Percentiles rank a stretch among this genome's conserved stretches.
These are phyloP conservation scores for Steatocranus sp. DNA, from an alignment of 2,797 vertebrate genomes.

Conservation along the genomic window DNA sequence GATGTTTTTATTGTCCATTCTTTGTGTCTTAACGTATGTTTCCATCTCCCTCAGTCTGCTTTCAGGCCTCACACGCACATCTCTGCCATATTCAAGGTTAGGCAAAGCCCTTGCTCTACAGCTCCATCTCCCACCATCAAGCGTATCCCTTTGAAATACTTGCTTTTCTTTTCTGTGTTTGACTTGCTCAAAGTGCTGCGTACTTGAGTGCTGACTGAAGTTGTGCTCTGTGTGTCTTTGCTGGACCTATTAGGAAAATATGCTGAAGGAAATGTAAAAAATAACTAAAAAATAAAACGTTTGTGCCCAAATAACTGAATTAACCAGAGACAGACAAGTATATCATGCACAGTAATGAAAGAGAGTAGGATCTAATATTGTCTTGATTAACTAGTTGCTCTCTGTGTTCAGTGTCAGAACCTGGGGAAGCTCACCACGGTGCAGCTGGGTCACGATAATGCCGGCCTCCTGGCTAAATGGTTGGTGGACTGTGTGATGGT, in stretches of 20 bases:
- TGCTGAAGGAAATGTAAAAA: background rate
- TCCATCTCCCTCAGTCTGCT: conserved; percentile 72
- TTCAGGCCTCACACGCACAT: conserved; percentile 73
- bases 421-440: conserved; percentile 91
- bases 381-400: background rate
- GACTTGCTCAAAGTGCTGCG: background rate
- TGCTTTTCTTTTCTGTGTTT: background rate
- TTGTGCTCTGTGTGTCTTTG: background rate
- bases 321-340: background rate
- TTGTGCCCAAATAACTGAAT: background rate
- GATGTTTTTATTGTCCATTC: conserved; percentile 2
- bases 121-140: background rate
- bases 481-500: conserved; percentile 96
- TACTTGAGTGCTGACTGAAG: background rate
- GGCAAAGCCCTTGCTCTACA: conserved; percentile 15
- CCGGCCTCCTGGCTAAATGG: conserved; percentile 92
- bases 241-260: background rate
- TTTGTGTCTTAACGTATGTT: conserved; percentile 54
- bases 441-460: conserved; percentile 94
- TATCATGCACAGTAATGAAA: background rate
- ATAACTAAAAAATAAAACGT: rapidly evolving
- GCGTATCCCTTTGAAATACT: background rate
- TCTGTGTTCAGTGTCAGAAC: conserved; percentile 85
- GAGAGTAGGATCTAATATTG: background rate
- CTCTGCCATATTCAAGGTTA: conserved; percentile 74